Percentiles rank a stretch among this genome's conserved stretches.
Conservation (phyloP, 2,888 invertebrate species). For the Biston stratarius region DNA sequence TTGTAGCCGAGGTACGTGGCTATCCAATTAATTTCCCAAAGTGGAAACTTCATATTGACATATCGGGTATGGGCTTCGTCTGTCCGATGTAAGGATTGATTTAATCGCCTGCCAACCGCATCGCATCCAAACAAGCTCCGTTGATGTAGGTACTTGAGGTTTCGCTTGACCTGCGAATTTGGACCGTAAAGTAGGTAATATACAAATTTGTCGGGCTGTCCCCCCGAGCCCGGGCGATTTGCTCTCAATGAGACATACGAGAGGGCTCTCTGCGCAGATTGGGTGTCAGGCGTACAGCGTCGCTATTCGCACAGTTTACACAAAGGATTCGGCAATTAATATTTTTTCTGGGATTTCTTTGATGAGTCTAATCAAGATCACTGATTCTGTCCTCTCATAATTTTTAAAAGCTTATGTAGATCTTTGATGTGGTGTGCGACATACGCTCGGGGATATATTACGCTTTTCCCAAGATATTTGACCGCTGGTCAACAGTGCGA, state of each 20-base stretch:
- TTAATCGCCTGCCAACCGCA: conserved; percentile 49
- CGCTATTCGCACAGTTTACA: conserved; percentile 46
- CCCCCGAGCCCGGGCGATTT: conserved; percentile 63
- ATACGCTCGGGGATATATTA: no score
- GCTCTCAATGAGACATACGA: conserved; percentile 73
- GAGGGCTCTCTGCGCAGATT: conserved; percentile 75
- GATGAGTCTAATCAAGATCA: background rate
- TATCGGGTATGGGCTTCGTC: conserved; percentile 38
- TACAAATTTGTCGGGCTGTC: conserved; percentile 51
- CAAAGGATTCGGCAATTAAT: background rate
- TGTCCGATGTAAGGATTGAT: conserved; percentile 47
- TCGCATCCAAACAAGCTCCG: conserved; percentile 41
- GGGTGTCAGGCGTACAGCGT: conserved; percentile 67
- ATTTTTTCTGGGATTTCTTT: conserved; percentile 2
- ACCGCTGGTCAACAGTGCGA: background rate
- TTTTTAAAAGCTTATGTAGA: background rate
- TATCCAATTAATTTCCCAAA: conserved; percentile 39
- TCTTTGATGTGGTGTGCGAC: no score
- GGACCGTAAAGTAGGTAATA: conserved; percentile 50
- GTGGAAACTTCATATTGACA: conserved; percentile 45
- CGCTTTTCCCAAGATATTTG: no score
- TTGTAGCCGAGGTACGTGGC: conserved; percentile 13
- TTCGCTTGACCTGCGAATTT: conserved; percentile 44
- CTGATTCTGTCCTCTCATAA: background rate
- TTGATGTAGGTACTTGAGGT: conserved; percentile 39